Evolutionary conservation across 1,140 invertebrate genomes (phyloP).

Genomic region (Tetraneura akinire): DNA sequence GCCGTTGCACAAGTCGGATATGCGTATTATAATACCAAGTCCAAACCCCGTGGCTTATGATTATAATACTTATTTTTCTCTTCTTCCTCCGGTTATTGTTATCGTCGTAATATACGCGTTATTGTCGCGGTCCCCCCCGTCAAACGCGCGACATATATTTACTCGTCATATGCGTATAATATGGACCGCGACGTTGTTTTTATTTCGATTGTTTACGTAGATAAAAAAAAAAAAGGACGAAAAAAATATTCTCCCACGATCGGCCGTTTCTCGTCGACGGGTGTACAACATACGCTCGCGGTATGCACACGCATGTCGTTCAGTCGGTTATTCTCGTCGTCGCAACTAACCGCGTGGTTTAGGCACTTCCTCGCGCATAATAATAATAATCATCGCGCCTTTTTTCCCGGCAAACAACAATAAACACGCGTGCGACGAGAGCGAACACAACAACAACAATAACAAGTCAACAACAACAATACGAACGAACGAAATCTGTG

Average conservation of each 20-base stretch:
- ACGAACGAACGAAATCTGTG: not conserved
- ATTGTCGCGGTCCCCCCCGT: not conserved
- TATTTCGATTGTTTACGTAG: constrained; percentile 30
- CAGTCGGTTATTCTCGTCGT: too few species aligned
- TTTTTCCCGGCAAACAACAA: not conserved
- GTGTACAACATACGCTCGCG: not conserved
- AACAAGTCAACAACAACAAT: not conserved
- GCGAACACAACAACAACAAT: not conserved
- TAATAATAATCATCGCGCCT: not conserved
- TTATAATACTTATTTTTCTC: too few species aligned
- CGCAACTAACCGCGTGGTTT: not conserved
- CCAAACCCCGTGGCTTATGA: too few species aligned
- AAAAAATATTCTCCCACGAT: constrained; percentile 12
- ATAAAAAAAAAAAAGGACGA: not conserved
- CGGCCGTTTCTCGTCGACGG: not conserved
- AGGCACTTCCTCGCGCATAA: not conserved
- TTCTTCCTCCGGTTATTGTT: not conserved
- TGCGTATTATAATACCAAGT: not conserved
- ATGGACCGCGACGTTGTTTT: not conserved
- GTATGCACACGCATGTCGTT: not conserved
- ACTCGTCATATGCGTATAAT: too few species aligned
- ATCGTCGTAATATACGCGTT: too few species aligned
- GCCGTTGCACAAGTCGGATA: too few species aligned
- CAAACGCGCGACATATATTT: not conserved
- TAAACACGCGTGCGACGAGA: not conserved